Evolutionary conservation across 2,888 invertebrate genomes (phyloP), one percentile per base, ranked within the genome.

Genomic region (Horisme vitalbata): DNA sequence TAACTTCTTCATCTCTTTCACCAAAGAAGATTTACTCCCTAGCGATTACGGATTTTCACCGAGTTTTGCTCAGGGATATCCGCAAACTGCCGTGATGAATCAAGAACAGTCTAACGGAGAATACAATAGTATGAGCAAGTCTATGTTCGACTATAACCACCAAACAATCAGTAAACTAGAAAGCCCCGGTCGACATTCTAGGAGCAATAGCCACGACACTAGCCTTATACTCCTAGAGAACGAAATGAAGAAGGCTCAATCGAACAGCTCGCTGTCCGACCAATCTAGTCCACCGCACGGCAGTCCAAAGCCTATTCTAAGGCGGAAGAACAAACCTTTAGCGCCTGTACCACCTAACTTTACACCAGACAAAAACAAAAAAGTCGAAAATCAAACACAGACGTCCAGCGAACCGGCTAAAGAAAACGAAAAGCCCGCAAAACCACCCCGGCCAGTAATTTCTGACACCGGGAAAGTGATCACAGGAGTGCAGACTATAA

Each of bases 301-400:
- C 23, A 95, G 95, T 79, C 95, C 95, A 10, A 94, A 94, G 61
- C 93, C 93, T 5, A 91, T 93, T 34, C 80, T 92, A 57, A 88
- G 95, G 46, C 91, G 94, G 64, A 95, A 95, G 79, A 94, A 94
- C 63, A 95, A 95, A 70, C 94, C 94, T 3, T 83, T 91, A 20
- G 94, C 94, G 0, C 95, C 94, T 2, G 93, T 92, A 8, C 94
- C 94, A 23, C 93, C 93, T 3, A 91, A 91, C 57, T 91, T 90
- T 52, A 90, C 90, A 1, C 90, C 91, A 0, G 91, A 91, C 52
- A 90, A 90, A 54, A 81, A 65, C 41, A 80, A 74, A 46, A 82
- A 77, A 50, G 59, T 60, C 0, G 84, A 83, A 65, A 51, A 59
- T 3, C 56, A 45, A 31, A 37, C 52, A 31, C 57, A 75, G 15